Evolutionary conservation across 2,113 vertebrate species (phyloP).

Genomic region (Dipodomys merriami): DNA sequence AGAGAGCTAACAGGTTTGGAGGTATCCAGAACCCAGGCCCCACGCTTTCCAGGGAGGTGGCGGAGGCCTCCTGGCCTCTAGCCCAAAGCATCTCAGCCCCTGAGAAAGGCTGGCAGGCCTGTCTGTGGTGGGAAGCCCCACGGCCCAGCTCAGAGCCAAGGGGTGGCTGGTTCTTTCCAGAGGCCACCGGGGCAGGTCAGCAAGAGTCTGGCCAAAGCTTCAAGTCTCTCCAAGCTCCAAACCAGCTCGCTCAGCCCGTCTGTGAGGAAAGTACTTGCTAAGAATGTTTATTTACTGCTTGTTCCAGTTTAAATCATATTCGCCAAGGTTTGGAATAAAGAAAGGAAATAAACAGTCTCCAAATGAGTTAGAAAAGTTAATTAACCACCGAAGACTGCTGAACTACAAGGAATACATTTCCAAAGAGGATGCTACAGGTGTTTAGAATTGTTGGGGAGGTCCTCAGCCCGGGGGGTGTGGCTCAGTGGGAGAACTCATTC

Average conservation of each 20-base stretch:
- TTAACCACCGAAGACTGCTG: not conserved
- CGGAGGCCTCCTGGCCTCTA: not conserved
- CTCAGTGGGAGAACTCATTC: not conserved
- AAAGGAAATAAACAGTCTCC: constrained; percentile 8
- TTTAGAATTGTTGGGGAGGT: not conserved
- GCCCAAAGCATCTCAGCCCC: not conserved
- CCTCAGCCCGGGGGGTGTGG: not conserved
- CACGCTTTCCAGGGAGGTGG: not conserved
- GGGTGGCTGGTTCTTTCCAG: not conserved
- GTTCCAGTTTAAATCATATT: not conserved
- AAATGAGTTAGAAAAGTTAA: constrained; percentile 10
- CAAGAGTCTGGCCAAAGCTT: not conserved
- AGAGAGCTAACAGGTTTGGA: not conserved
- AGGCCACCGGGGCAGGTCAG: not conserved
- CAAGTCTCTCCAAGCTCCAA: not conserved
- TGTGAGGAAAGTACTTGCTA: not conserved
- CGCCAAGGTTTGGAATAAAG: constrained; percentile 3
- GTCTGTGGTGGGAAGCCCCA: not conserved
- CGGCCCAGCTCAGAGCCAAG: not conserved
- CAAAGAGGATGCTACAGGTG: not conserved
- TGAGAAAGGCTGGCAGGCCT: rapidly evolving
- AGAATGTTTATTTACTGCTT: not conserved
- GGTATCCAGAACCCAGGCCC: not conserved
- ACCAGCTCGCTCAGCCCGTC: not conserved
- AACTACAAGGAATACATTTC: not conserved